Evolutionary conservation across 2,888 invertebrate genomes (phyloP).

Genomic region (Nematopogon swammerdamellus): DNA sequence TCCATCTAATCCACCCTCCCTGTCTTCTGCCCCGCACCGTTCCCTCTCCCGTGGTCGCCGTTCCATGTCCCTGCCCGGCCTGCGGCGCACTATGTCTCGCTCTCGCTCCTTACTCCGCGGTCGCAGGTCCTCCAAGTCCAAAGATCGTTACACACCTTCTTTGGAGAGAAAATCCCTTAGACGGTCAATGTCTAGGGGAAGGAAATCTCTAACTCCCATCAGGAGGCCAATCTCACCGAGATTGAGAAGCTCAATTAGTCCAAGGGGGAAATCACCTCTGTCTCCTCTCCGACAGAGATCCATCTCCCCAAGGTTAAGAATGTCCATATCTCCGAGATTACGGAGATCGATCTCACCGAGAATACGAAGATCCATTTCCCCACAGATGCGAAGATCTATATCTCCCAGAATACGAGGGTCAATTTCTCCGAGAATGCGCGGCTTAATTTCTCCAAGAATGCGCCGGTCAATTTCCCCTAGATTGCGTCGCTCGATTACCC

Average conservation of each 20-base stretch:
- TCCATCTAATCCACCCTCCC: constrained; percentile 18
- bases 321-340: constrained; percentile 9
- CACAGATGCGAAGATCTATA: constrained; percentile 2
- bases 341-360: constrained; percentile 12
- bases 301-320: constrained; percentile 14
- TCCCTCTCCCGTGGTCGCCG: constrained; percentile 14
- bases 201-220: constrained; percentile 15
- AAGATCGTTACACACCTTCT: constrained; percentile 10
- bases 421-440: constrained; percentile 12
- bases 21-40: no score
- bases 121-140: constrained; percentile 17
- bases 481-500: constrained; percentile 12
- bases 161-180: constrained; percentile 6
- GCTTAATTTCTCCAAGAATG: constrained; percentile 19
- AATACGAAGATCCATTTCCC: constrained; percentile 12
- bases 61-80: constrained; percentile 15
- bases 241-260: constrained; percentile 5
- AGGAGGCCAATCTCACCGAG: constrained; percentile 12
- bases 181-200: constrained; percentile 13
- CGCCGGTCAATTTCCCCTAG: constrained; percentile 11
- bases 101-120: constrained; percentile 15
- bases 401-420: constrained; percentile 13
- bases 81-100: constrained; percentile 11
- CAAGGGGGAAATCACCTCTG: constrained; percentile 8
- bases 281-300: constrained; percentile 3